Conservation (phyloP, 2,888 invertebrate species). For the Epistrophella euchroma region DNA sequence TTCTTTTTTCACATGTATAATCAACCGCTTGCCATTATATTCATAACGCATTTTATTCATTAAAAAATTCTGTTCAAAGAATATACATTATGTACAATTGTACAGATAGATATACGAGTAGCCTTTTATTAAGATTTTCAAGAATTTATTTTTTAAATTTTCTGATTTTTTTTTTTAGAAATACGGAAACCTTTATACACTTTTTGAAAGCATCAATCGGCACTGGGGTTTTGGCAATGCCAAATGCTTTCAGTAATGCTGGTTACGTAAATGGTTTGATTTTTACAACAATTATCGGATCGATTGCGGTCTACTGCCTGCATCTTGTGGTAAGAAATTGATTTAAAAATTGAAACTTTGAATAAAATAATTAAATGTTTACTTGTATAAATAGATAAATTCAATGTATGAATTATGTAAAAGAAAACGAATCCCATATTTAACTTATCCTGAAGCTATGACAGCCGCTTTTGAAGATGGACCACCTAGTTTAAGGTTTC, state of each 20-base stretch:
- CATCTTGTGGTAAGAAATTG: constrained; percentile 90
- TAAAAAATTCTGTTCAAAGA: too few relatives aligned
- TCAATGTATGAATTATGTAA: constrained; percentile 85
- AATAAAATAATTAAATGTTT: background rate
- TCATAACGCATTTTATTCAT: too few relatives aligned
- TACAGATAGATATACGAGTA: too few relatives aligned
- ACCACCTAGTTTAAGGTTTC: constrained; percentile 87
- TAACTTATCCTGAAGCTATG: constrained; percentile 94
- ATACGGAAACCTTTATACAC: constrained; percentile 95
- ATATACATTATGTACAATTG: too few relatives aligned
- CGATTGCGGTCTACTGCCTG: constrained; percentile 96
- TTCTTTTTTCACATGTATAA: too few relatives aligned
- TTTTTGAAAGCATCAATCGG: constrained; percentile 97
- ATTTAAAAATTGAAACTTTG: background rate
- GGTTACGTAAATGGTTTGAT: constrained; percentile 94
- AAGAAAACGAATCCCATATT: constrained; percentile 88
- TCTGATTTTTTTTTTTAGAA: constrained; percentile 86
- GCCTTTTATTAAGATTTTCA: too few relatives aligned
- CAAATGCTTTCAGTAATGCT: constrained; percentile 92
- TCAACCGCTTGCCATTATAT: too few relatives aligned
- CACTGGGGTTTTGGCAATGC: constrained; percentile 98
- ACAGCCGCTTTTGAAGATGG: constrained; percentile 90
- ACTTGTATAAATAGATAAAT: constrained; percentile 78
- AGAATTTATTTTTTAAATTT: too few relatives aligned
- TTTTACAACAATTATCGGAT: constrained; percentile 93